Base-by-base conservation (phyloP, 2,797 vertebrate species). In the Trachops cirrhosus region DNA sequence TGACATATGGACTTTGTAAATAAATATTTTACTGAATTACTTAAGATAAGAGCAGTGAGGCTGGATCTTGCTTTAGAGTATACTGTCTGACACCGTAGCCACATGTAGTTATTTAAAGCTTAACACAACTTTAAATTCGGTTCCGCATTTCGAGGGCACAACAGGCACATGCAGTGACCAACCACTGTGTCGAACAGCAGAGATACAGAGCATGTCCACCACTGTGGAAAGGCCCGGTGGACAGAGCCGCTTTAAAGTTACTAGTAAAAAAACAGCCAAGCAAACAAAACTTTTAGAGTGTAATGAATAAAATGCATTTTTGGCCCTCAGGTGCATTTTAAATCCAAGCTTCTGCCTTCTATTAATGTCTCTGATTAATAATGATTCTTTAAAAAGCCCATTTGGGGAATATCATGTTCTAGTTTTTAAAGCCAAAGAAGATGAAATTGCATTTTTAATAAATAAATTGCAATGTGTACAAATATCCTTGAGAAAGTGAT, bases 361-460 rank as follows among this genome's bases (percentile, higher is more conserved):
- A 50, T 78, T 83, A 94, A 75, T 78, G 22, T 71, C 41, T 86
- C 86, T 88, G 41, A 68, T 64, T 75, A 82, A 46, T 80, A 68
- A 54, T 41, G 91, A 95, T 8, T 75, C 73, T 95, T 70, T 64
- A 50, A 79, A 94, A 90, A 86, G 9, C 4, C 24, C 62, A 74
- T 37, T 73, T 59, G 54, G 41, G 50, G 32, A 79, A 92, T 77
- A 77, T 46, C 6, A 52, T 26, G 79, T 62, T 84, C 52, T 37
- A 5, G 16, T n/a, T 78, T 85, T 92, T 71, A 64, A 90, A 95
- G 24, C 37, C n/a, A 86, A 3, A 85, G 22, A 82, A 32, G 37
- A 70, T 85, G 91, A 80, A 92, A 86, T 0, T 37, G 7, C 92
- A 64, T 73, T 89, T 94, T 95, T 92, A 92, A 59, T 83, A 92